These are phyloP conservation scores for Nerophis ophidion DNA, from an alignment of 2,113 vertebrate species.

Conservation along the genomic window DNA sequence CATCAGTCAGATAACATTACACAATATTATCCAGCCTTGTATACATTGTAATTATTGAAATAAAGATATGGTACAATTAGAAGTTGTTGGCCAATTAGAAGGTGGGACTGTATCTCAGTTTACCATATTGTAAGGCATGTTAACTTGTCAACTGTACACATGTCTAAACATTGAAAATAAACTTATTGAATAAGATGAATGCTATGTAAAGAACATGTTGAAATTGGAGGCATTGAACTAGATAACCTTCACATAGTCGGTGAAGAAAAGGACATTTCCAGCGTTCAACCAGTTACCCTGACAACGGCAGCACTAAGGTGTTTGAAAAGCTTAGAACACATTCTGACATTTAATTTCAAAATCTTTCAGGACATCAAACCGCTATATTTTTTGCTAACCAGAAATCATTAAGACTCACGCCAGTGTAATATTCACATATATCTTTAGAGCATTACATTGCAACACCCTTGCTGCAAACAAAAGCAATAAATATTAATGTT, in stretches of 20 bases:
- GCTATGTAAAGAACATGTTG: conserved; percentile 8
- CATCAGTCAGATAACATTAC: not conserved
- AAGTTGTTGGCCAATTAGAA: too few relatives aligned
- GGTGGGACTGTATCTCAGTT: not conserved
- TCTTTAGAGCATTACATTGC: conserved; percentile 6
- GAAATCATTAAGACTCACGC: not conserved
- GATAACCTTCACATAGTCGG: conserved; percentile 44
- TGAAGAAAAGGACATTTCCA: conserved; percentile 36
- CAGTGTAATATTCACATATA: conserved; percentile 18
- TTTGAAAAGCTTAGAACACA: conserved; percentile 11
- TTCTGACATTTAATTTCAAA: conserved; percentile 1
- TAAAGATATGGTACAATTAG: not conserved
- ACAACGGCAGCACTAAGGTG: conserved; percentile 47
- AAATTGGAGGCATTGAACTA: conserved; percentile 24
- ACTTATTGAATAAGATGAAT: conserved; percentile 3
- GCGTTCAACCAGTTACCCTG: conserved; percentile 49
- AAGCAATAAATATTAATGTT: conserved; percentile 7
- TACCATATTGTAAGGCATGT: conserved; percentile 1
- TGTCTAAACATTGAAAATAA: conserved; percentile 6
- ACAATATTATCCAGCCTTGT: not conserved
- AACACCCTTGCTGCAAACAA: conserved; percentile 23
- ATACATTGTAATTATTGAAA: not conserved
- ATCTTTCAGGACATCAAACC: conserved; percentile 2
- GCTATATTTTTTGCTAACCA: conserved; percentile 5
- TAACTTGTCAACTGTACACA: not conserved